A percentile compares a stretch with the other conserved stretches of the same genome.
Conservation (phyloP, 2,113 vertebrate species). For the Callipepla squamata region DNA sequence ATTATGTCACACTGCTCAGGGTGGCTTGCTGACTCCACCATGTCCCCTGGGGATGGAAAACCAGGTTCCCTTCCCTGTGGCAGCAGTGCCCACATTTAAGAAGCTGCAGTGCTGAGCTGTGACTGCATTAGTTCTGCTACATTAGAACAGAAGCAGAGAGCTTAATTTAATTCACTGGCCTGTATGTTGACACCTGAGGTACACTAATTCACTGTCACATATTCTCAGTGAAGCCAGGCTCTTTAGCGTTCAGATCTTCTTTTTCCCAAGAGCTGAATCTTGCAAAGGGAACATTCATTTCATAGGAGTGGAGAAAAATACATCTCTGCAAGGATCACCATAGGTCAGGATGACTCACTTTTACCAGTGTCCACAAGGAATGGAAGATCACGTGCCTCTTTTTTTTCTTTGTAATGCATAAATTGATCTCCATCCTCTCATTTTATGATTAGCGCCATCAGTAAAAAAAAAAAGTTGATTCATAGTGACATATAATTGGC, state of each 20-base stretch:
- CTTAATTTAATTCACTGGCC: slow-evolving; percentile 66
- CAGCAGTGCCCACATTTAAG: slow-evolving; percentile 48
- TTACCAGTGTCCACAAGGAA: not conserved
- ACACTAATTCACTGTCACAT: slow-evolving; percentile 68
- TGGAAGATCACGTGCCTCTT: not conserved
- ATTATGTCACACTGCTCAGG: slow-evolving; percentile 28
- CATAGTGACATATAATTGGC: not conserved
- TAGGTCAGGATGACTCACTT: slow-evolving; percentile 45
- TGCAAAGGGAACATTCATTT: not conserved
- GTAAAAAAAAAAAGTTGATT: slow-evolving; percentile 4
- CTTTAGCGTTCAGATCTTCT: not conserved
- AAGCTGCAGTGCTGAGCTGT: slow-evolving; percentile 56
- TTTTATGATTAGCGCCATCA: not conserved
- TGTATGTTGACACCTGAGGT: slow-evolving; percentile 60
- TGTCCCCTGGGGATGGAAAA: not conserved
- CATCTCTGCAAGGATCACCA: not conserved
- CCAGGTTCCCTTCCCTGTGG: slow-evolving; percentile 41
- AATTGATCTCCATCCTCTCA: not conserved
- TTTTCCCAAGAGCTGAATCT: not conserved
- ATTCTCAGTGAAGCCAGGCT: slow-evolving; percentile 21
- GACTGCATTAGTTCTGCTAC: slow-evolving; percentile 72
- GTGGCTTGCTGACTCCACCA: not conserved
- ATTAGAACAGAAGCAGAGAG: slow-evolving; percentile 67
- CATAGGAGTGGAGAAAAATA: not conserved
- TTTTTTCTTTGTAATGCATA: not conserved